phyloP scores from a whole-genome alignment of 2,113 vertebrate species.

The Puma concolor region DNA sequence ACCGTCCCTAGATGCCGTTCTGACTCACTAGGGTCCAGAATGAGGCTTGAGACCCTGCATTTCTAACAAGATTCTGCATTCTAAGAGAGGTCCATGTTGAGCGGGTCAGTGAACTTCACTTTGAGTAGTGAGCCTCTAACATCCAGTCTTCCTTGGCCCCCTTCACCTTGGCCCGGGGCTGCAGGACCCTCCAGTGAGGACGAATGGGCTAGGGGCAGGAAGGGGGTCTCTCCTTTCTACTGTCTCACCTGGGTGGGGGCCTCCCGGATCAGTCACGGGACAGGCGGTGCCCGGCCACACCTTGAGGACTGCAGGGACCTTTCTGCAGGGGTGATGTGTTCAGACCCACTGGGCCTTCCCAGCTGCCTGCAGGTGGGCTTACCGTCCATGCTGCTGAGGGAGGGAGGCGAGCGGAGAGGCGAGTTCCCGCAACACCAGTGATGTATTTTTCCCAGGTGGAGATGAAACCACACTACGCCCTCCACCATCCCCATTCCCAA shows the following conservation, averaged over 20 bases:
- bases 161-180: background rate
- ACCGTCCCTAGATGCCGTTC: background rate
- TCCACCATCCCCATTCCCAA: background rate
- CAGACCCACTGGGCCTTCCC: background rate
- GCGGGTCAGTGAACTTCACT: background rate
- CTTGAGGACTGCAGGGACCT: background rate
- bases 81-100: background rate
- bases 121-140: background rate
- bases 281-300: background rate
- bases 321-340: background rate
- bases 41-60: background rate
- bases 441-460: rapidly evolving
- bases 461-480: background rate
- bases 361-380: background rate
- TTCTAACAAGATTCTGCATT: background rate
- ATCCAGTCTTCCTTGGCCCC: background rate
- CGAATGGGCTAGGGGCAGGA: rapidly evolving
- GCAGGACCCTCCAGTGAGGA: background rate
- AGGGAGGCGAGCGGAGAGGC: too few relatives aligned
- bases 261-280: background rate
- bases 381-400: rapidly evolving
- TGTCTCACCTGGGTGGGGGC: background rate
- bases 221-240: too few relatives aligned
- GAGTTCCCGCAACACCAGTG: background rate
- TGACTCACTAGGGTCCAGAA: rapidly evolving